phyloP scores from a whole-genome alignment of 1,140 invertebrate genomes.

The Ectropis grisescens region DNA sequence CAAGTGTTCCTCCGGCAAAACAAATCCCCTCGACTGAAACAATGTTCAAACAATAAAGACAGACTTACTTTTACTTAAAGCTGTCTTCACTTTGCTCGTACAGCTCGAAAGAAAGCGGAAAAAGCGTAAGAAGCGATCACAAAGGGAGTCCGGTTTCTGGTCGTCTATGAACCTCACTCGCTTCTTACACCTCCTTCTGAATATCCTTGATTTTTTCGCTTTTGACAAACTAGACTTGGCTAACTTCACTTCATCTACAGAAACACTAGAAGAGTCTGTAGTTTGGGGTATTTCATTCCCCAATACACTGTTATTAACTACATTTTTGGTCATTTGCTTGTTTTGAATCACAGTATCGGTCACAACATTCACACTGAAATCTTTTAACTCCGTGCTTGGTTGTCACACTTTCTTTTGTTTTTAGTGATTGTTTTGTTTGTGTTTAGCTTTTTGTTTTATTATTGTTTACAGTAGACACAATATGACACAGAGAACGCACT shows the following conservation, averaged over 20 bases:
- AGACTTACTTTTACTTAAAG: constrained; percentile 47
- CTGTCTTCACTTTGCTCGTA: constrained; percentile 27
- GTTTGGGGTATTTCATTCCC: no score
- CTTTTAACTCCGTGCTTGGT: constrained; percentile 26
- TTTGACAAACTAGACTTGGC: constrained; percentile 37
- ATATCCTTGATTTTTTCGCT: constrained; percentile 25
- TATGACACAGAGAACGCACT: constrained; percentile 23
- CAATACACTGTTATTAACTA: no score
- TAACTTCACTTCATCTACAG: constrained; percentile 28
- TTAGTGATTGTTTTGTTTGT: constrained; percentile 3
- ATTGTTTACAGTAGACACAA: constrained; percentile 25
- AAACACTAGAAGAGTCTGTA: no score
- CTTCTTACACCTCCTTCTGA: constrained; percentile 32
- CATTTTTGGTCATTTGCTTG: constrained; percentile 27
- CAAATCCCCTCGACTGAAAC: constrained; percentile 9
- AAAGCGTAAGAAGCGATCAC: constrained; percentile 33
- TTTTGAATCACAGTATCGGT: constrained; percentile 6
- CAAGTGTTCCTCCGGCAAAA: no score
- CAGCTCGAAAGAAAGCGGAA: constrained; percentile 37
- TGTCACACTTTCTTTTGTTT: constrained; percentile 1
- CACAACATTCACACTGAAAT: constrained; percentile 13
- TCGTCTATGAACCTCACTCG: constrained; percentile 44
- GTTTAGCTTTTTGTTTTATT: constrained; percentile 5
- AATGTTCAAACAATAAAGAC: constrained; percentile 8
- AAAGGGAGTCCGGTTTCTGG: constrained; percentile 24